Base-by-base conservation (phyloP, 1,140 invertebrate genomes). In the Leptinotarsa texana region DNA sequence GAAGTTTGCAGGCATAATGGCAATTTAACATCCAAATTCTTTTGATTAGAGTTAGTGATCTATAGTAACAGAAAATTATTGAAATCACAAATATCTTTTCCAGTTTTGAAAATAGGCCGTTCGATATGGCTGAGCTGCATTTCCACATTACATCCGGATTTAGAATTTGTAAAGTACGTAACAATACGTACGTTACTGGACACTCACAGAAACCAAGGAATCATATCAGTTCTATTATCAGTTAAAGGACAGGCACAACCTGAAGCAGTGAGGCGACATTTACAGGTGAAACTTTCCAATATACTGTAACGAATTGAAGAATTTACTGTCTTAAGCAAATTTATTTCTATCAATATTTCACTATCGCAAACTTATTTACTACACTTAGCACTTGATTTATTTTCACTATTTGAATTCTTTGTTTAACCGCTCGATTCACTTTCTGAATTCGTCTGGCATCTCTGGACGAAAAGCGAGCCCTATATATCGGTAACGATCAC, bases 191-290 rank as follows among this genome's bases (percentile, higher is more conserved):
- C 90, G 0, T 83, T 92, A 13, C 86, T 92, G 15, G 92, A 93
- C 81, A 92, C 91, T 0, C 88, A 89, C 17, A 84, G 91, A 74
- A 93, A 93, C 80, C 91, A 92, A 73, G 91, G 92, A 18, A 90
- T 93, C 68, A 89, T 92, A 76, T 89, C 91, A 78, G 89, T 92
- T 4, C 83, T 93, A 3, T 84, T 93, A 5, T 87, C 87, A 70
- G 85, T 92, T 5, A 89, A 89, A 83, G 91, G 92, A 78, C 80
- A 78, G 71, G 76, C 82, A 11, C 77, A 82, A 72, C 78, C 81
- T 0, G 81, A 84, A 66, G 79, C 80, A 13, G 80, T 85, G 8
- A 76, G 77, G 73, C 63, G 81, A 67, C 82, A 84, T 77, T 72
- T 85, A 57, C 78, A 84, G 75, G 84, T 82, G 77, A 76, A 79